Percentiles rank a stretch among this genome's conserved stretches.
Conservation (phyloP, 1,140 invertebrate genomes). For the Hyles vespertilio region DNA sequence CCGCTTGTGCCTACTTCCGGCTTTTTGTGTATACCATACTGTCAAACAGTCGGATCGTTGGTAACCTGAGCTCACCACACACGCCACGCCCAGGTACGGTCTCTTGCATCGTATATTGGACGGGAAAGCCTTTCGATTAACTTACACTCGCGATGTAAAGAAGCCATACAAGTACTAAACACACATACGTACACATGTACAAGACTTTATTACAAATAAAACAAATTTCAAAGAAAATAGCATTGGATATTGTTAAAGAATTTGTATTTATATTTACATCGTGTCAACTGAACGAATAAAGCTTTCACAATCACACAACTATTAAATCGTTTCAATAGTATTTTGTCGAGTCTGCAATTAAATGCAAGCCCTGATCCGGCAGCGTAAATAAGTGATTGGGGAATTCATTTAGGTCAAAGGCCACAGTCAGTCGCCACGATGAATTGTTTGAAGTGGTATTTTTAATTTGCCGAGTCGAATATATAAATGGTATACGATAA, state of each 20-base stretch:
- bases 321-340: constrained; percentile 16
- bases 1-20: too few relatives aligned
- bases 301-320: background rate
- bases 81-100: constrained; percentile 7
- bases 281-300: background rate
- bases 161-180: constrained; percentile 24
- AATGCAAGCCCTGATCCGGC: constrained; percentile 20
- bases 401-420: constrained; percentile 15
- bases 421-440: background rate
- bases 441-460: constrained; percentile 1
- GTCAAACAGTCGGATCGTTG: constrained; percentile 18
- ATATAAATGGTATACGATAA: too few relatives aligned
- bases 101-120: constrained; percentile 17
- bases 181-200: constrained; percentile 1
- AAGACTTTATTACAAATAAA: background rate
- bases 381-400: constrained; percentile 12
- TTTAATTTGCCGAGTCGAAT: background rate
- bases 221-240: background rate
- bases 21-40: background rate
- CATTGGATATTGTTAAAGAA: background rate
- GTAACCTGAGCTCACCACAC: constrained; percentile 27
- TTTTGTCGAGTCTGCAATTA: constrained; percentile 30
- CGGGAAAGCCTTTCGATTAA: constrained; percentile 31
- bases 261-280: background rate
- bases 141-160: constrained; percentile 29